These are phyloP conservation scores for Chiloscyllium plagiosum DNA, from an alignment of 2,113 vertebrate species.

Conservation along the genomic window DNA sequence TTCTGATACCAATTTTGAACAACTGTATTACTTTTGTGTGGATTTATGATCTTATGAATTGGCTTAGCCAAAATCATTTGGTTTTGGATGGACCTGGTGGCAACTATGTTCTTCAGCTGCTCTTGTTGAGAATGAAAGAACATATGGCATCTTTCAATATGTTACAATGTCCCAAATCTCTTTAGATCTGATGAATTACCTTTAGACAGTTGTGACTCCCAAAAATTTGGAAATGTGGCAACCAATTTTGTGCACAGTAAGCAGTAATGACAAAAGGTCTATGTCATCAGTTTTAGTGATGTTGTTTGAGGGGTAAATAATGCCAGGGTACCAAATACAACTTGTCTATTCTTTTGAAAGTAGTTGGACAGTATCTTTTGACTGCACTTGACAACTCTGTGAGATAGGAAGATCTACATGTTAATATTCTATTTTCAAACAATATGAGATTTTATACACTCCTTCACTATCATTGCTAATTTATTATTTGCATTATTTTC, in stretches of 20 bases:
- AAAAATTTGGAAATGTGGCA: neutral
- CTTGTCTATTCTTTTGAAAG: neutral
- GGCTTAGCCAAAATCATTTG: neutral
- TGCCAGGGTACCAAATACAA: neutral
- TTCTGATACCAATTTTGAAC: neutral
- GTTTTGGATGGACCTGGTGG: neutral
- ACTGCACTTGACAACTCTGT: neutral
- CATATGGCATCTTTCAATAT: neutral
- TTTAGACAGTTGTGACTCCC: neutral
- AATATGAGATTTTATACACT: neutral
- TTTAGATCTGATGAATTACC: neutral
- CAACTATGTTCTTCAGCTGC: neutral
- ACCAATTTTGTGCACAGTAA: neutral
- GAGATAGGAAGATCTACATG: neutral
- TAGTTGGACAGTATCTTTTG: neutral
- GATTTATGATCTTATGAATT: neutral
- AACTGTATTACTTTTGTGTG: neutral
- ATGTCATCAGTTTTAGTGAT: neutral
- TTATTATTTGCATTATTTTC: neutral
- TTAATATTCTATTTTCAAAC: neutral
- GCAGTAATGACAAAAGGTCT: neutral
- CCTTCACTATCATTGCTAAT: neutral
- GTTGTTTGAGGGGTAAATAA: neutral
- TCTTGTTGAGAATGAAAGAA: neutral
- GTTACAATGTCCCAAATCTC: neutral